Percentiles rank a stretch among this genome's conserved stretches.
Evolutionary conservation across 2,888 invertebrate species (phyloP).

Genomic region (Malacosoma neustria): DNA sequence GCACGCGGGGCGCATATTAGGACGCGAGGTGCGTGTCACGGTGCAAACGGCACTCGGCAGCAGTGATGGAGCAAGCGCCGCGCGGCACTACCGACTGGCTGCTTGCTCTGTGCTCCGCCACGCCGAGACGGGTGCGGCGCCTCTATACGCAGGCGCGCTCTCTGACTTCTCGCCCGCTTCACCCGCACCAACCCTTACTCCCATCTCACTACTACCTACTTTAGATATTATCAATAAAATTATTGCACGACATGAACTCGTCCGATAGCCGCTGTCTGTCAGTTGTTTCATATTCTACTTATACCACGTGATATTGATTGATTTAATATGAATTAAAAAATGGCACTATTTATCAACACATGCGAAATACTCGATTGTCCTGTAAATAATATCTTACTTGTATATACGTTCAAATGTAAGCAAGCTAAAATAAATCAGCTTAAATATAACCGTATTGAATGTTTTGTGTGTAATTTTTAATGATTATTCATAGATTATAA

Average conservation of each 20-base stretch:
- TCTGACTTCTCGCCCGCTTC: constrained; percentile 17
- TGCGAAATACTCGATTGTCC: too few relatives aligned
- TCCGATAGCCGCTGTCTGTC: constrained; percentile 43
- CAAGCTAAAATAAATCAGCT: too few relatives aligned
- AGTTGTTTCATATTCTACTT: constrained; percentile 31
- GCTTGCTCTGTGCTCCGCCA: constrained; percentile 20
- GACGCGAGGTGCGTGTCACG: constrained; percentile 23
- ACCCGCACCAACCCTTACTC: constrained; percentile 39
- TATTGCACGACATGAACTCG: constrained; percentile 60
- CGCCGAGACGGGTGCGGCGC: constrained; percentile 49
- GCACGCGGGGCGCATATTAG: constrained; percentile 57
- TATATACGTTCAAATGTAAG: too few relatives aligned
- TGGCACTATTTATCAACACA: too few relatives aligned
- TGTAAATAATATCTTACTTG: too few relatives aligned
- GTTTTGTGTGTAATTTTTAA: too few relatives aligned
- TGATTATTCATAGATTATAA: too few relatives aligned
- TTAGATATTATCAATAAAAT: constrained; percentile 72
- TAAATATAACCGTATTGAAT: too few relatives aligned
- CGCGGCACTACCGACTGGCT: constrained; percentile 48
- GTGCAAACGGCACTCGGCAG: constrained; percentile 27
- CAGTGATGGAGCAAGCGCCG: constrained; percentile 36
- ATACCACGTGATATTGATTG: constrained; percentile 28
- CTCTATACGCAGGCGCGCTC: constrained; percentile 48
- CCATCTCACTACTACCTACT: constrained; percentile 64
- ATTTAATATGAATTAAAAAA: too few relatives aligned